A percentile compares a stretch with the other conserved stretches of the same genome.
Conservation (phyloP, 1,140 invertebrate genomes). For the Glossosoma conforme region DNA sequence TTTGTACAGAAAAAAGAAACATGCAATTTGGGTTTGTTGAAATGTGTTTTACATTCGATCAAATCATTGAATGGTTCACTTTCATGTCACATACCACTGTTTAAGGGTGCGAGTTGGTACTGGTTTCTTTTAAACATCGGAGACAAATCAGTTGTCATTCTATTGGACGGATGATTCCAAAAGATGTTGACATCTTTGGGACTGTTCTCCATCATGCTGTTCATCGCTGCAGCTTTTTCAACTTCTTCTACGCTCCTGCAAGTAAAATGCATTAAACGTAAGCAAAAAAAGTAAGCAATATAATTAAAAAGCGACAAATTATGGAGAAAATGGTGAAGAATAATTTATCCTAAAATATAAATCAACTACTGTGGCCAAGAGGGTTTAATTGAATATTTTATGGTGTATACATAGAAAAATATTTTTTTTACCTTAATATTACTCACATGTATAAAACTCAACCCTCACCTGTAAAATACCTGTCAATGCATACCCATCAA, state of each 20-base stretch:
- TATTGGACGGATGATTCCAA: slow-evolving; percentile 54
- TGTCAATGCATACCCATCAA: too few relatives aligned
- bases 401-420: too few relatives aligned
- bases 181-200: slow-evolving; percentile 43
- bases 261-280: slow-evolving; percentile 4
- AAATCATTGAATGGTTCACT: background rate
- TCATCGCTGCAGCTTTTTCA: slow-evolving; percentile 30
- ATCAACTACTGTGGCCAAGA: too few relatives aligned
- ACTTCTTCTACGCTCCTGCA: slow-evolving; percentile 26
- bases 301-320: too few relatives aligned
- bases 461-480: too few relatives aligned
- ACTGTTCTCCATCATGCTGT: slow-evolving; percentile 32
- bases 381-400: too few relatives aligned
- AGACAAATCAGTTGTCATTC: slow-evolving; percentile 49
- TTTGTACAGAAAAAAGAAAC: too few relatives aligned
- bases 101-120: slow-evolving; percentile 53
- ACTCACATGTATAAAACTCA: too few relatives aligned
- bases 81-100: slow-evolving; percentile 40
- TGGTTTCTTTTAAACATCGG: slow-evolving; percentile 48
- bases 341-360: slow-evolving; percentile 32
- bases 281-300: slow-evolving; percentile 3
- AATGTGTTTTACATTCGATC: background rate
- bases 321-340: slow-evolving; percentile 34
- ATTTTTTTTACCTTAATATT: too few relatives aligned
- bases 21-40: too few relatives aligned